These are phyloP conservation scores for Alaudala cheleensis DNA, from an alignment of 2,113 vertebrate species.

Conservation along the genomic window DNA sequence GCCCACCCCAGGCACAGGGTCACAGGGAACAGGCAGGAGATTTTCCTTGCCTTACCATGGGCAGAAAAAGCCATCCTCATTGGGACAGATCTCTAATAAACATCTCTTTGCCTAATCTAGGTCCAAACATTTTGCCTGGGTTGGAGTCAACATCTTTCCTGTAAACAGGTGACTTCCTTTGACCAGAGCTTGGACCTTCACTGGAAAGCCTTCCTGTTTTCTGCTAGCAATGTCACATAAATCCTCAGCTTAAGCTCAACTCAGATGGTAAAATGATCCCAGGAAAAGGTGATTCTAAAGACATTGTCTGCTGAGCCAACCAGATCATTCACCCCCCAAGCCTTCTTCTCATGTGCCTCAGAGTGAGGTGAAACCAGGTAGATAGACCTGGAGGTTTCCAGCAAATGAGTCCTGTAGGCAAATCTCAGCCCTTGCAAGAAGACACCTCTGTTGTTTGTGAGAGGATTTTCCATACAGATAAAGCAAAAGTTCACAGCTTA, in stretches of 20 bases:
- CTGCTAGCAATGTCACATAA: neutral
- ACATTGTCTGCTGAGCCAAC: neutral
- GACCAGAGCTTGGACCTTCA: neutral
- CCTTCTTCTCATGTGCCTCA: neutral
- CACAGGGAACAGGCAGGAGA: neutral
- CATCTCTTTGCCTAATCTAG: neutral
- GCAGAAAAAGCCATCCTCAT: neutral
- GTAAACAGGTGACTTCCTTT: neutral
- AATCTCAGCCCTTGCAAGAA: neutral
- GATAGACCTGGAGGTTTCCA: neutral
- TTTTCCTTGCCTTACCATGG: neutral
- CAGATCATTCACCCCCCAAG: neutral
- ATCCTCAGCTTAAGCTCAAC: neutral
- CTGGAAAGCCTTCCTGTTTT: neutral
- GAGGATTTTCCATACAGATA: neutral
- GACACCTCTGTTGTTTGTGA: neutral
- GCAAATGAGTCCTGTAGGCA: neutral
- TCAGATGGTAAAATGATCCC: neutral
- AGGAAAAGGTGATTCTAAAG: neutral
- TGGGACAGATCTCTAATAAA: neutral
- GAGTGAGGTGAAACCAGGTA: neutral
- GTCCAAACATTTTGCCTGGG: neutral
- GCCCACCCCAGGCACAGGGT: neutral
- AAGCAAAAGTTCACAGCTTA: neutral
- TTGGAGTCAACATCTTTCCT: neutral